These are phyloP conservation scores for Microplitis deprimator DNA, from an alignment of 2,888 invertebrate species.

Conservation along the genomic window DNA sequence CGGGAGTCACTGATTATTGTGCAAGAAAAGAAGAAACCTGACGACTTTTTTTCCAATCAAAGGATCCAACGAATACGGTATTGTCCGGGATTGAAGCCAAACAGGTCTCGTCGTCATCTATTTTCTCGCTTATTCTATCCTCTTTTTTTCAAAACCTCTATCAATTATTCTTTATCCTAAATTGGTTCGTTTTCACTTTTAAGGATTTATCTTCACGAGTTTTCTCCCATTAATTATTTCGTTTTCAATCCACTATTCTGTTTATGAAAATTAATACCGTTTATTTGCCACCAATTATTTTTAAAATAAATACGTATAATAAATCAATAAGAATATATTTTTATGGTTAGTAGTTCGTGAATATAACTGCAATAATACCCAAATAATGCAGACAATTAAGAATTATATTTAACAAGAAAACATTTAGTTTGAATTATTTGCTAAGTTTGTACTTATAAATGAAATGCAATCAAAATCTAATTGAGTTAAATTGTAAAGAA, in stretches of 20 bases:
- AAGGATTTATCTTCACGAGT: slow-evolving; percentile 4
- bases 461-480: not conserved
- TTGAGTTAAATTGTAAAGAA: not conserved
- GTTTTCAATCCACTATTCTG: not conserved
- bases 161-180: slow-evolving; percentile 12
- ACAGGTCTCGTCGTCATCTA: slow-evolving; percentile 27
- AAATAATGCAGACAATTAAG: not conserved
- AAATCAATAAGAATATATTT: no score
- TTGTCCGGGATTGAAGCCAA: slow-evolving; percentile 27
- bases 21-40: slow-evolving; percentile 30
- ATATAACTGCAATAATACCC: not conserved
- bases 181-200: not conserved
- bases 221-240: not conserved
- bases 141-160: not conserved
- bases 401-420: not conserved
- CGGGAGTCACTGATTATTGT: slow-evolving; percentile 14
- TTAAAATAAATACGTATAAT: no score
- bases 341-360: no score
- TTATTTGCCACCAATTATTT: no score
- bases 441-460: not conserved
- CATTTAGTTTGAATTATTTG: not conserved
- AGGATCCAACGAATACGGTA: slow-evolving; percentile 31
- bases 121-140: slow-evolving; percentile 9
- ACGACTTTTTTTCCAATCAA: slow-evolving; percentile 37
- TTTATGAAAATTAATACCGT: not conserved